A percentile compares a stretch with the other conserved stretches of the same genome.
Conservation (phyloP, 1,140 invertebrate species). For the Caenorhabditis brenneri region DNA sequence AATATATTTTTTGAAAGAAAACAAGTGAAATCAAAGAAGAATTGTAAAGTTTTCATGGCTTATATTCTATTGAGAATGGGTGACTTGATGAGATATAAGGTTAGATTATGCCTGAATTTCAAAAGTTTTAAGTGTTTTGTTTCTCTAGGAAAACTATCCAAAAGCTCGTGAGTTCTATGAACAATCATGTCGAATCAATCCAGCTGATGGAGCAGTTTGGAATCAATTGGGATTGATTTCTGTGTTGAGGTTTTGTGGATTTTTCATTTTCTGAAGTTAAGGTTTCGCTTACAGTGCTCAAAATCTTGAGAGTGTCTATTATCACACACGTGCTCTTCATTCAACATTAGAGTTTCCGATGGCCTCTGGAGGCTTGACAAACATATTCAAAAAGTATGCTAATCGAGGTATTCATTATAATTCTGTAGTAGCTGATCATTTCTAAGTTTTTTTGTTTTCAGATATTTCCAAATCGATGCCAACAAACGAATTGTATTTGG, state of each 20-base stretch:
- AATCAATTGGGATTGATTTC: conserved; percentile 48
- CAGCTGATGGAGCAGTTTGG: conserved; percentile 41
- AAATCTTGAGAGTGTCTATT: conserved; percentile 35
- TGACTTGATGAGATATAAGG: conserved; percentile 47
- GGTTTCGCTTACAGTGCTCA: neutral
- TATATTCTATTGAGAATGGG: conserved; percentile 48
- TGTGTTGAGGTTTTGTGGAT: conserved; percentile 2
- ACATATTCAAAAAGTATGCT: conserved; percentile 38
- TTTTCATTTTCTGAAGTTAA: no score
- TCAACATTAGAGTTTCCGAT: neutral
- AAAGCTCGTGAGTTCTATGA: neutral
- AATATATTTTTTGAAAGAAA: neutral
- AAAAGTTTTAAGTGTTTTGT: neutral
- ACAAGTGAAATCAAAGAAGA: neutral
- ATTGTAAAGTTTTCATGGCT: neutral
- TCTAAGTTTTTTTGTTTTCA: neutral
- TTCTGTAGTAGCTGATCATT: neutral
- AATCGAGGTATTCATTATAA: neutral
- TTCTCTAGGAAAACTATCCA: neutral
- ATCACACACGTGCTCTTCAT: conserved; percentile 32
- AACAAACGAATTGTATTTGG: neutral
- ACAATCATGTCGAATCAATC: conserved; percentile 1
- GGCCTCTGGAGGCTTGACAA: conserved; percentile 1
- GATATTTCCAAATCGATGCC: conserved; percentile 1
- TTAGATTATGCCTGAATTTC: neutral